Evolutionary conservation across 1,140 invertebrate species (phyloP).

Genomic region (Procambarus virginalis): DNA sequence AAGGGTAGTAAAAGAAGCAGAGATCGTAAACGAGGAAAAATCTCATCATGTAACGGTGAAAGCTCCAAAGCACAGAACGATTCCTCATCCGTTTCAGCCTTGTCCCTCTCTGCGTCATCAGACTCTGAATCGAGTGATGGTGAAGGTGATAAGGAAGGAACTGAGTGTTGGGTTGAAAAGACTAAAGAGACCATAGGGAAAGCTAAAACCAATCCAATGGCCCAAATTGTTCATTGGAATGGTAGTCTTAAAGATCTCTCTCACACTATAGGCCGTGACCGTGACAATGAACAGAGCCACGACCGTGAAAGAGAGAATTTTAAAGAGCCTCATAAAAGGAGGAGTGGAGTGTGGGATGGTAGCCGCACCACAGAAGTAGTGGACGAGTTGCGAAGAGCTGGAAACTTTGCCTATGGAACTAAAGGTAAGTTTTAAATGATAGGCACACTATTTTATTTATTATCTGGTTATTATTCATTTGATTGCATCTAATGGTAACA

Average conservation of each 20-base stretch:
- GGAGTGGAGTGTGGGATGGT: constrained; percentile 44
- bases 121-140: constrained; percentile 35
- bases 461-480: too few relatives aligned
- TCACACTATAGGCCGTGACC: constrained; percentile 6
- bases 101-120: constrained; percentile 14
- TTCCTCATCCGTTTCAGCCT: constrained; percentile 28
- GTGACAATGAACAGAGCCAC: not conserved
- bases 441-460: too few relatives aligned
- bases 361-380: constrained; percentile 34
- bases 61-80: not conserved
- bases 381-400: constrained; percentile 51
- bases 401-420: constrained; percentile 43
- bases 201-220: constrained; percentile 25
- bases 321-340: constrained; percentile 8
- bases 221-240: constrained; percentile 37
- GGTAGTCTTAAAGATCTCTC: constrained; percentile 20
- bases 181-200: constrained; percentile 46
- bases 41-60: not conserved
- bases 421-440: constrained; percentile 28
- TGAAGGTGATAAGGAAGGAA: constrained; percentile 21
- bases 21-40: constrained; percentile 11
- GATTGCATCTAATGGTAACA: too few relatives aligned
- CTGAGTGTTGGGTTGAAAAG: constrained; percentile 50
- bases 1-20: constrained; percentile 24
- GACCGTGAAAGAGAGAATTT: not conserved